Conservation (phyloP, 2,113 vertebrate genomes). For the Steatornis caripensis region DNA sequence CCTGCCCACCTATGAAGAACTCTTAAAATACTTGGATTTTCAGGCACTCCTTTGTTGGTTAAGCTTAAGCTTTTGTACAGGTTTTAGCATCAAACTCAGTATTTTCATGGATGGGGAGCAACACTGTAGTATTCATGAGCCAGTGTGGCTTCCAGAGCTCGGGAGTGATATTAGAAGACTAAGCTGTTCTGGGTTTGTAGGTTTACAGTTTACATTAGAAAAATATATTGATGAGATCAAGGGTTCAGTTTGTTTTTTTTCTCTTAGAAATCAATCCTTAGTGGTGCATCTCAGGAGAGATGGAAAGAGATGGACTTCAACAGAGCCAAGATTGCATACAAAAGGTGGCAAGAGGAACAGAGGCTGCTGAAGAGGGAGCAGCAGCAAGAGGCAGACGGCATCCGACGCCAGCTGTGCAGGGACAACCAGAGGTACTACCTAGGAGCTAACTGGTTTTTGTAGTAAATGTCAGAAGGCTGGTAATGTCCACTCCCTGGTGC, state of each 20-base stretch:
- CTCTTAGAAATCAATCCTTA: neutral
- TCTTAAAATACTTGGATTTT: neutral
- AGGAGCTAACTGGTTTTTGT: neutral
- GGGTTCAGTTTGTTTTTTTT: neutral
- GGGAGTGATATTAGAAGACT: neutral
- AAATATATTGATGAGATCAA: neutral
- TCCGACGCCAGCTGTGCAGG: neutral
- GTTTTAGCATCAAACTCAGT: neutral
- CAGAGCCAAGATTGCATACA: neutral
- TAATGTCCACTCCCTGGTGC: neutral
- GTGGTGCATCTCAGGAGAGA: neutral
- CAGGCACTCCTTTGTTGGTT: neutral
- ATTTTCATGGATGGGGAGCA: neutral
- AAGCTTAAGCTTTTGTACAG: neutral
- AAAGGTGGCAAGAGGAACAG: neutral
- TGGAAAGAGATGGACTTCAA: neutral
- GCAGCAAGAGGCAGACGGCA: neutral
- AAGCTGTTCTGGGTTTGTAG: neutral
- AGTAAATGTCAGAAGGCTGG: neutral
- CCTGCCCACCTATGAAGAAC: neutral
- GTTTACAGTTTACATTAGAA: neutral
- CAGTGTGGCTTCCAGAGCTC: neutral
- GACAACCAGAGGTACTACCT: conserved; percentile 32
- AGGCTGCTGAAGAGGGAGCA: conserved; percentile 29
- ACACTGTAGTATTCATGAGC: neutral